Evolutionary conservation across 2,113 vertebrate species (phyloP), one percentile per base, ranked within the genome.

Genomic region (Chamaetylas fuelleborni): DNA sequence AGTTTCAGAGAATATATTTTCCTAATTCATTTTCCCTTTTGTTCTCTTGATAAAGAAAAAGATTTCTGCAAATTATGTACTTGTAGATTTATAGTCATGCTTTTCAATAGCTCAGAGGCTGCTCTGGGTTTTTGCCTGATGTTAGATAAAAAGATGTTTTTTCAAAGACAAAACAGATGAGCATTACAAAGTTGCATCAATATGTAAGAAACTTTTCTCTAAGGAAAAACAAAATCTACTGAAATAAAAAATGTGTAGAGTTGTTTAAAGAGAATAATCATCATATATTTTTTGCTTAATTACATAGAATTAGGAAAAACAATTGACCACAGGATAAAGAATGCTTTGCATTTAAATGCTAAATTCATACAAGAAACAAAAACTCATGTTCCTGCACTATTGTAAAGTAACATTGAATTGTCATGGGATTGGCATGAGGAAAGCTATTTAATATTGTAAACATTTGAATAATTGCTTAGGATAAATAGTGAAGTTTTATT

Each of bases 81-180:
- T 78, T 88, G 54, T 81, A 85, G 90, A 87, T 62, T 67, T 45
- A 58, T 72, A 91, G 57, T 54, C 88, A 92, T 36, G 57, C 28
- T 92, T 94, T 91, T 90, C 74, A 94, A 80, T n/a, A 84, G 29
- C 34, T 88, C 51, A 57, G 67, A 91, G 29, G 51, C 76, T 74
- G 9, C 33, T 92, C 54, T 76, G 61, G 81, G 66, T 36, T 93
- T 96, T n/a, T 90, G 88, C 54, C 47, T 92, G 38, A 86, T 88
- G 24, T 79, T 91, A 92, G 69, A 96, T 93, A 88, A 77, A 95
- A 92, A 93, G 43, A 56, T 14, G 6, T 43, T 96, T 96, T 96
- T 80, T 70, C 65, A 84, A 77, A 85, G 54, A 84, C 86, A 33
- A 95, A 95, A 95, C n/a, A 90, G 19, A 92, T 47, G 78, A 73